phyloP scores from a whole-genome alignment of 2,113 vertebrate species.

The Peucedramus taeniatus region DNA sequence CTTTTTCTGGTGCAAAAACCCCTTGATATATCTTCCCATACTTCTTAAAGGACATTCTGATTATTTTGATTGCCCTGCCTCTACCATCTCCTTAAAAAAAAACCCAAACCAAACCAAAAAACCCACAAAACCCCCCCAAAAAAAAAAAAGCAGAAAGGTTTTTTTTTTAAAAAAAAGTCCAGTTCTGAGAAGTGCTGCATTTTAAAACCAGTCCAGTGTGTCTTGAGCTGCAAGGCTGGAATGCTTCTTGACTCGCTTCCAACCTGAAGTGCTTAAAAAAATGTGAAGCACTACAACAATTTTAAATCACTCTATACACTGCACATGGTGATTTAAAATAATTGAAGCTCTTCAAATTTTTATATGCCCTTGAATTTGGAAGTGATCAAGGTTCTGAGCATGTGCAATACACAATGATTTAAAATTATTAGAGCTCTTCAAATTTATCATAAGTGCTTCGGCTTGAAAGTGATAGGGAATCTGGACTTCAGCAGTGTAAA shows the following conservation, averaged over 20 bases:
- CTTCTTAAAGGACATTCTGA: background rate
- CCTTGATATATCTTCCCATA: background rate
- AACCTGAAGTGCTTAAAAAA: conserved; percentile 75
- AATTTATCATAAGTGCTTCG: conserved; percentile 68
- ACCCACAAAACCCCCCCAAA: background rate
- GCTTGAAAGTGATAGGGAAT: conserved; percentile 65
- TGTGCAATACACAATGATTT: conserved; percentile 70
- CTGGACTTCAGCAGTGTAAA: conserved; percentile 55
- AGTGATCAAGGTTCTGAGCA: conserved; percentile 69
- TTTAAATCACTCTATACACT: conserved; percentile 72
- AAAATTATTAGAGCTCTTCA: conserved; percentile 73
- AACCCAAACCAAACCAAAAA: background rate
- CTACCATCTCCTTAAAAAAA: background rate
- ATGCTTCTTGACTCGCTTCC: conserved; percentile 72
- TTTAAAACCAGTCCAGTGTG: conserved; percentile 48
- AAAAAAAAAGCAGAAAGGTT: background rate
- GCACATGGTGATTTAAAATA: conserved; percentile 80
- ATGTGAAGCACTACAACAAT: conserved; percentile 79
- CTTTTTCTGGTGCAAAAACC: background rate
- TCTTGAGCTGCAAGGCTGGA: conserved; percentile 43
- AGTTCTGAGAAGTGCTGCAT: background rate
- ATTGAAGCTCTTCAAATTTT: conserved; percentile 82
- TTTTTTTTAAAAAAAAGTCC: too few species aligned
- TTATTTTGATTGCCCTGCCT: background rate
- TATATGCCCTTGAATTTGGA: conserved; percentile 78